Conservation (phyloP, 2,888 invertebrate species). For the Noctua janthina region DNA sequence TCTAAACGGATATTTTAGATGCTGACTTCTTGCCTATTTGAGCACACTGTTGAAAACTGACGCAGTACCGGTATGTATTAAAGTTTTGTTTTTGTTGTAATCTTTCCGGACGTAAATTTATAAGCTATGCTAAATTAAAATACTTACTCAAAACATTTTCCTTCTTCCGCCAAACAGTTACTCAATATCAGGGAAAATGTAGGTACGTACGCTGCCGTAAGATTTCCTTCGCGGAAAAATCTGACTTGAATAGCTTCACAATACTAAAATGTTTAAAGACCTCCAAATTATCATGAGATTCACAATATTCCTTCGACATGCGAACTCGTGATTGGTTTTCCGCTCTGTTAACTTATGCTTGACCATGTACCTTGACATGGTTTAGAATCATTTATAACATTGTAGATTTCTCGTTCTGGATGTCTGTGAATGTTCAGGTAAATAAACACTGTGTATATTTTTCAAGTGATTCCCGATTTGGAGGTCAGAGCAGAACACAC, state of each 20-base stretch:
- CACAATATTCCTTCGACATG: slow-evolving; percentile 37
- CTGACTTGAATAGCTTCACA: slow-evolving; percentile 2
- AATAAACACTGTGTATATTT: slow-evolving; percentile 68
- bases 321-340: slow-evolving; percentile 56
- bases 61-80: background rate
- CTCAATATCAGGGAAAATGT: slow-evolving; percentile 16
- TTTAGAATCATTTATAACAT: slow-evolving; percentile 45
- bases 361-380: slow-evolving; percentile 71
- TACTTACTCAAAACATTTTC: slow-evolving; percentile 28
- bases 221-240: slow-evolving; percentile 24
- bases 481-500: slow-evolving; percentile 83
- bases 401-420: slow-evolving; percentile 49
- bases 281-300: slow-evolving; percentile 18
- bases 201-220: background rate
- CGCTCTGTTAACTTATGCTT: slow-evolving; percentile 67
- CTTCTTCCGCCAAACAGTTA: slow-evolving; percentile 30
- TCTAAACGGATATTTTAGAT: slow-evolving; percentile 23
- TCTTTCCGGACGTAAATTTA: background rate
- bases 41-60: slow-evolving; percentile 7
- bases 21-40: background rate
- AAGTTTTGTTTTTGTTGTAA: slow-evolving; percentile 9
- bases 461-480: slow-evolving; percentile 79
- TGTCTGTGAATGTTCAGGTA: slow-evolving; percentile 65
- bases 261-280: slow-evolving; percentile 3
- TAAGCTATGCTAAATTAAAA: background rate